Conservation (phyloP, 2,797 vertebrate genomes). For the Taenioides sp. region DNA sequence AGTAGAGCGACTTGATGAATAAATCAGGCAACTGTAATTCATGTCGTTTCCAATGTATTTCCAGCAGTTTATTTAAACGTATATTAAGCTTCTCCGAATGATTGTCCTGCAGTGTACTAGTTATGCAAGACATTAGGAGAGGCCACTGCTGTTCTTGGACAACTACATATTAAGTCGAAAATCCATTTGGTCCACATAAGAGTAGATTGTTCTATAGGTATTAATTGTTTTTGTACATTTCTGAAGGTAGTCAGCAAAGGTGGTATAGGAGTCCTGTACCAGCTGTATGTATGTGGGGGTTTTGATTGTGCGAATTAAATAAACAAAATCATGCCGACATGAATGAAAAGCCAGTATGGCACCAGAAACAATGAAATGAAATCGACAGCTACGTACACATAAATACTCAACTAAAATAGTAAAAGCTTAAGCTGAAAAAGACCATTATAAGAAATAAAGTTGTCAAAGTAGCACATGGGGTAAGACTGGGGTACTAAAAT, state of each 20-base stretch:
- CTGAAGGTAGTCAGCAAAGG: conserved; percentile 33
- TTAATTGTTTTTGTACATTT: conserved; percentile 23
- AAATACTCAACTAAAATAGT: conserved; percentile 63
- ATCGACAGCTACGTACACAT: conserved; percentile 47
- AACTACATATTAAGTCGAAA: conserved; percentile 33
- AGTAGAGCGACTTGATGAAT: conserved; percentile 30
- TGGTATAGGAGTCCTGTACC: conserved; percentile 40
- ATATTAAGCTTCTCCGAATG: conserved; percentile 24
- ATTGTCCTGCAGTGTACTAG: conserved; percentile 18
- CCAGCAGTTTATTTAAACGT: conserved; percentile 30
- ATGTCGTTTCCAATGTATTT: conserved; percentile 29
- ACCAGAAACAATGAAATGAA: conserved; percentile 53
- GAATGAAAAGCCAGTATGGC: conserved; percentile 58
- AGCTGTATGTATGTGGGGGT: conserved; percentile 28
- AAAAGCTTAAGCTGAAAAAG: conserved; percentile 48
- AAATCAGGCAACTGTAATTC: conserved; percentile 22
- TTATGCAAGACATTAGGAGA: conserved; percentile 20
- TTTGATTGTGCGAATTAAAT: conserved; percentile 25
- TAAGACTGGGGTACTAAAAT: conserved; percentile 49
- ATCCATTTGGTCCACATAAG: conserved; percentile 67
- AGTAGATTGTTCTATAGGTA: conserved; percentile 42
- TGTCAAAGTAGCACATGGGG: conserved; percentile 8
- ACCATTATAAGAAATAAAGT: conserved; percentile 36
- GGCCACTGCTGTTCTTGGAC: conserved; percentile 9
- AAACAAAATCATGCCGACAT: conserved; percentile 11